Base-by-base conservation (phyloP, 1,140 invertebrate genomes). In the Ostrea denselamellosa region DNA sequence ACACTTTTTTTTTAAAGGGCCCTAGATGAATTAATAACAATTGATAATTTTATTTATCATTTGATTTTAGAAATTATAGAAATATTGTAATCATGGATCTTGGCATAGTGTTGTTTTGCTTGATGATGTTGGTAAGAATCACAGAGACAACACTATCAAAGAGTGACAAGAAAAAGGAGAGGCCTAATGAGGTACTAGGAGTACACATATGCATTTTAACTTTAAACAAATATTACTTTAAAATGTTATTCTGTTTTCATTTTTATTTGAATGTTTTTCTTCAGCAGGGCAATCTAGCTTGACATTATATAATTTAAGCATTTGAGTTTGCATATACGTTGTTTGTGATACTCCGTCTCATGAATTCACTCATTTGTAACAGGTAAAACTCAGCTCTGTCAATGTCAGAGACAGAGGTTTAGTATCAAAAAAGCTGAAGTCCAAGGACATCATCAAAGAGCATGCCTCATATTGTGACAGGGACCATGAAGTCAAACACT, bases 371-470 rank as follows among this genome's bases (percentile, higher is more conserved):
- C 51, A 34, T 86, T 83, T n/a, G n/a, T n/a, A n/a, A 54, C 51
- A 88, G 87, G 77, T 88, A 10, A 86, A 83, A 53, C 81, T 85
- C 22, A 85, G 83, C 25, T 71, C 68, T 22, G 44, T 96, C 87
- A 96, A 96, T 94, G 97, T 98, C 22, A 95, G 96, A 85, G 95
- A 97, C 82, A 95, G 97, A 92, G 96, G 96, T 90, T 95, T 98
- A 86, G 96, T 98, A 0, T 95, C 95, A 8, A 95, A 96, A 91
- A 95, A 96, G 83, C 95, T 96, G 1, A 96, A 96, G 90, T 94
- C 95, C 17, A 96, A 96, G 92, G 97, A 98, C 90, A 97, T 98
- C 88, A 90, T 98, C 85, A 95, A 96, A 86, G 97, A 98, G 93
- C 96, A 97, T 95, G 96, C 96, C 65, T 95, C 96, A 0, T 98